These are phyloP conservation scores for Pristionchus pacificus DNA, from an alignment of 1,140 invertebrate species.

Conservation along the genomic window DNA sequence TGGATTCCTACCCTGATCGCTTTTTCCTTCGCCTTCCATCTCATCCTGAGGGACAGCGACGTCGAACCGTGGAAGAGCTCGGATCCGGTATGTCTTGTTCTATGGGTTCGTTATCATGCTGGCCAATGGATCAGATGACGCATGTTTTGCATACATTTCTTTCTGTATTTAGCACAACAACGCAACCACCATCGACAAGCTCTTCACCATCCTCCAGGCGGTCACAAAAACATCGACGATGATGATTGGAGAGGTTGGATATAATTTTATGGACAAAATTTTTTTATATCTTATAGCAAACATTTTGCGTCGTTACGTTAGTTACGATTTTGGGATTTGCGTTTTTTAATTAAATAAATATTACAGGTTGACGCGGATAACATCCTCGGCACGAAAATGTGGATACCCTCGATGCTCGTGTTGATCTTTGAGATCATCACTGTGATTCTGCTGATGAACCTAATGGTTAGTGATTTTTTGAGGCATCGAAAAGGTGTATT, in stretches of 20 bases:
- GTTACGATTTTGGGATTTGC: neutral
- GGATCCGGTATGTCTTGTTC: slow-evolving; percentile 15
- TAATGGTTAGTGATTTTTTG: slow-evolving; percentile 15
- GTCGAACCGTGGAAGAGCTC: slow-evolving; percentile 22
- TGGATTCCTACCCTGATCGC: slow-evolving; percentile 35
- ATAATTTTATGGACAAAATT: no score
- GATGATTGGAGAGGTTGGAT: slow-evolving; percentile 31
- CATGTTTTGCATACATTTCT: no score
- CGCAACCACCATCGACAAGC: slow-evolving; percentile 22
- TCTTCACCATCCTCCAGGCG: slow-evolving; percentile 30
- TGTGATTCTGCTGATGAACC: slow-evolving; percentile 33
- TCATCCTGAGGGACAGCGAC: slow-evolving; percentile 28
- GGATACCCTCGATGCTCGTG: slow-evolving; percentile 30
- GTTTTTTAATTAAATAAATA: neutral
- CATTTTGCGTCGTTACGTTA: no score
- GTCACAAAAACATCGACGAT: slow-evolving; percentile 33
- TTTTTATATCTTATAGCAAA: no score
- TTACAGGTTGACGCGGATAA: slow-evolving; percentile 23
- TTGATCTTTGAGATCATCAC: slow-evolving; percentile 33
- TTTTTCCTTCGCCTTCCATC: slow-evolving; percentile 32
- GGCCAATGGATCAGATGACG: no score
- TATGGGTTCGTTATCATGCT: neutral
- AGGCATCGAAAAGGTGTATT: neutral
- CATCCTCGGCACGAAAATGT: slow-evolving; percentile 19
- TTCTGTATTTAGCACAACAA: slow-evolving; percentile 9